Evolutionary conservation across 2,113 vertebrate genomes (phyloP).

Genomic region (Macrotus californicus): DNA sequence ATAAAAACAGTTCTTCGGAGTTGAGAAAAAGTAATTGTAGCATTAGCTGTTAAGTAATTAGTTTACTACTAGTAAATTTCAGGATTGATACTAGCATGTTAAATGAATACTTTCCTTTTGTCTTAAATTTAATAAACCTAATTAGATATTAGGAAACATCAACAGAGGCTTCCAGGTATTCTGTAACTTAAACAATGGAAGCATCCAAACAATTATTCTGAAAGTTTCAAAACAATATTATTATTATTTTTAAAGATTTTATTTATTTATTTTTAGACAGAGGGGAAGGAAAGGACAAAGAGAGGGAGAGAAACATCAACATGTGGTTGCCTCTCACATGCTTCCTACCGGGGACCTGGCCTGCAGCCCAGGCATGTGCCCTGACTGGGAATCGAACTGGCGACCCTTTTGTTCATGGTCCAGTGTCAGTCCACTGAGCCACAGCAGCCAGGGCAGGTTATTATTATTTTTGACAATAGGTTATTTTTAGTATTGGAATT

Average conservation of each 20-base stretch:
- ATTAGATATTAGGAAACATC: conserved; percentile 7
- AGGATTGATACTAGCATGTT: not conserved
- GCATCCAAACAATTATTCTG: not conserved
- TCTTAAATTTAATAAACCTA: conserved; percentile 13
- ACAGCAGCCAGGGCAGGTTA: no score
- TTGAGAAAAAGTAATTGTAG: conserved; percentile 22
- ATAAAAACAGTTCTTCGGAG: not conserved
- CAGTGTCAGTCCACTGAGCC: no score
- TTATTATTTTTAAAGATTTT: not conserved
- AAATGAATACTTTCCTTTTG: conserved; percentile 18
- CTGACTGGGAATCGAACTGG: no score
- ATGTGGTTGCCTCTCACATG: no score
- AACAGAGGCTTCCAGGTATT: not conserved
- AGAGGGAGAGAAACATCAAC: no score
- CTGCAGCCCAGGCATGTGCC: no score
- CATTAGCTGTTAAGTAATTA: not conserved
- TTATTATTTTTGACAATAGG: not conserved
- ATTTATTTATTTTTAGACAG: no score
- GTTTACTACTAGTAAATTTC: not conserved
- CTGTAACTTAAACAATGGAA: not conserved
- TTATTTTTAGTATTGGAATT: conserved; percentile 16
- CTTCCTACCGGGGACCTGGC: no score
- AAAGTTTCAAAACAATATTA: not conserved
- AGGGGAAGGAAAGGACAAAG: no score
- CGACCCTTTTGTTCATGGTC: no score